Percentiles rank a stretch among this genome's conserved stretches.
These are phyloP conservation scores for Stegostoma tigrinum DNA, from an alignment of 2,113 vertebrate species.

Conservation along the genomic window DNA sequence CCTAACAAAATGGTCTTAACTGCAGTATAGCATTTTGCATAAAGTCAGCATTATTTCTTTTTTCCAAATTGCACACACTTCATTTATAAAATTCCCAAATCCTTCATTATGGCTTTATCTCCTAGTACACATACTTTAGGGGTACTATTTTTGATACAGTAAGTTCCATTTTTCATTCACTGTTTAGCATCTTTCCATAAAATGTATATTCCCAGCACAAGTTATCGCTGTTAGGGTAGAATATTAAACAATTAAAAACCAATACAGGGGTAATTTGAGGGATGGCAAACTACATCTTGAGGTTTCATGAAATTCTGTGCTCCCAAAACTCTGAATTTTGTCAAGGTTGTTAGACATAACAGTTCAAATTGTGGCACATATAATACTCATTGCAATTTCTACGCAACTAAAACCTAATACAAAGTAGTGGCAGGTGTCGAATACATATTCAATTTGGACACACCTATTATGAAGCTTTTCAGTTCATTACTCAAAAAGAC, in stretches of 20 bases:
- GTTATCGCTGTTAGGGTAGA: not conserved
- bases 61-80: not conserved
- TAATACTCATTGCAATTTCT: not conserved
- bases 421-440: not conserved
- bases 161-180: not conserved
- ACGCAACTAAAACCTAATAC: not conserved
- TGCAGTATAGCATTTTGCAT: not conserved
- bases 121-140: not conserved
- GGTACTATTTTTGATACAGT: not conserved
- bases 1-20: not conserved
- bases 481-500: not conserved
- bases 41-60: not conserved
- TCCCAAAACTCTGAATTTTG: not conserved
- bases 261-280: not conserved
- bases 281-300: not conserved
- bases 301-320: no score
- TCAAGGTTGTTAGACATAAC: not conserved
- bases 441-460: slow-evolving; percentile 32
- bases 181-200: not conserved
- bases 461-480: slow-evolving; percentile 22
- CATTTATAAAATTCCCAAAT: not conserved
- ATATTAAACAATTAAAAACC: not conserved
- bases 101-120: not conserved
- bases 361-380: not conserved
- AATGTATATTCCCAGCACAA: not conserved